phyloP scores from a whole-genome alignment of 2,113 vertebrate species.

The Zootoca vivipara region DNA sequence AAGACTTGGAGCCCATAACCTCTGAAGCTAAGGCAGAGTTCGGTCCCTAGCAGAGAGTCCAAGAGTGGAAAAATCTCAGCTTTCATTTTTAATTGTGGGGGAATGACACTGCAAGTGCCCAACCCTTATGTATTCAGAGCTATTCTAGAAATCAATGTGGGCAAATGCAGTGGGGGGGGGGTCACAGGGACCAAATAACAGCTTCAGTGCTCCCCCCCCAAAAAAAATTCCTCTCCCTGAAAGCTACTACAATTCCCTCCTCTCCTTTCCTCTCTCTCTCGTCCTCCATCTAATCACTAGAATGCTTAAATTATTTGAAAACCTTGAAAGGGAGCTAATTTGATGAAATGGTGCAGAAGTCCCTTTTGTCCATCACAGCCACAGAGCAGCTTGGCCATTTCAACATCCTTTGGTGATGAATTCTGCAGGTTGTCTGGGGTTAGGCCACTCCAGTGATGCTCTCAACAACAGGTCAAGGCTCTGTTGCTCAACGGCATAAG shows the following conservation, averaged over 20 bases:
- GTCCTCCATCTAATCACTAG: no score
- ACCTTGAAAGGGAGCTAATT: background rate
- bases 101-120: background rate
- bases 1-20: no score
- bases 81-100: background rate
- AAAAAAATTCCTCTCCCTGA: no score
- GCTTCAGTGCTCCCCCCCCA: background rate
- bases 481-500: background rate
- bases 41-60: background rate
- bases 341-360: background rate
- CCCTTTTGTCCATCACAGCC: background rate
- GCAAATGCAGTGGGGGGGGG: background rate
- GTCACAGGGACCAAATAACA: background rate
- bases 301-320: background rate
- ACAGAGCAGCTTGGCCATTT: no score
- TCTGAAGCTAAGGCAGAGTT: background rate
- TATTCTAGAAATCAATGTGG: background rate
- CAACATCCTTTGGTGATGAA: no score
- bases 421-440: no score
- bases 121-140: background rate
- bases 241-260: background rate
- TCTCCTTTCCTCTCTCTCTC: background rate
- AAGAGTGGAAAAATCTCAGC: no score
- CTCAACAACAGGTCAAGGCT: background rate
- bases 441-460: no score